These are phyloP conservation scores for Cheilosia scutellata DNA, from an alignment of 2,888 invertebrate species.

Conservation along the genomic window DNA sequence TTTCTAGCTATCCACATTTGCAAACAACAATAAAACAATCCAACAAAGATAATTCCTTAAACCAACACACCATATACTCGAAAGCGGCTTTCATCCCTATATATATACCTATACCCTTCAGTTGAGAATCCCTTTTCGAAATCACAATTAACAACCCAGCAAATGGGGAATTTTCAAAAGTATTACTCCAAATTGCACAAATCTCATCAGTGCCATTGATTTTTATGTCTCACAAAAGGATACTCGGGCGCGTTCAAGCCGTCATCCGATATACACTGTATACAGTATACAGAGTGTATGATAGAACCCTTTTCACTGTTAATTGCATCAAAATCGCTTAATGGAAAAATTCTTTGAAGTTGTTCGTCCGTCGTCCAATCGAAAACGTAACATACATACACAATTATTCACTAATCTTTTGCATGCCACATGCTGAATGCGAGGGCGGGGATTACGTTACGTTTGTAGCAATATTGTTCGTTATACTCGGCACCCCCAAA, in stretches of 20 bases:
- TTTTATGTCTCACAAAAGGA: slow-evolving; percentile 64
- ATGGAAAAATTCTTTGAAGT: slow-evolving; percentile 76
- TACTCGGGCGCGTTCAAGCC: slow-evolving; percentile 13
- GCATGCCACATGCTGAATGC: slow-evolving; percentile 46
- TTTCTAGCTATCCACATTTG: background rate
- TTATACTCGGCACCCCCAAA: background rate
- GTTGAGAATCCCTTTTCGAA: slow-evolving; percentile 24
- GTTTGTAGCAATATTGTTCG: slow-evolving; percentile 1
- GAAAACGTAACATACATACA: slow-evolving; percentile 68
- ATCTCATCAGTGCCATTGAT: slow-evolving; percentile 75
- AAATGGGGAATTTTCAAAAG: slow-evolving; percentile 67
- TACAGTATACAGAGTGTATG: background rate
- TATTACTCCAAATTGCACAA: slow-evolving; percentile 67
- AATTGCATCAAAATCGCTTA: slow-evolving; percentile 75
- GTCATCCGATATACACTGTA: background rate
- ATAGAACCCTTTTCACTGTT: slow-evolving; percentile 66
- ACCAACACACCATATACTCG: slow-evolving; percentile 28
- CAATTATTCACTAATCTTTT: slow-evolving; percentile 70
- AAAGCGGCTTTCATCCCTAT: background rate
- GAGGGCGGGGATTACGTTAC: background rate
- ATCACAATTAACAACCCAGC: slow-evolving; percentile 66
- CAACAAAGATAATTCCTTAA: slow-evolving; percentile 46
- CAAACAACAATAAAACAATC: slow-evolving; percentile 53
- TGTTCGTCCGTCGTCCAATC: slow-evolving; percentile 70
- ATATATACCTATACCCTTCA: background rate